phyloP scores from a whole-genome alignment of 2,113 vertebrate species.

The Thalassarche chlororhynchos region DNA sequence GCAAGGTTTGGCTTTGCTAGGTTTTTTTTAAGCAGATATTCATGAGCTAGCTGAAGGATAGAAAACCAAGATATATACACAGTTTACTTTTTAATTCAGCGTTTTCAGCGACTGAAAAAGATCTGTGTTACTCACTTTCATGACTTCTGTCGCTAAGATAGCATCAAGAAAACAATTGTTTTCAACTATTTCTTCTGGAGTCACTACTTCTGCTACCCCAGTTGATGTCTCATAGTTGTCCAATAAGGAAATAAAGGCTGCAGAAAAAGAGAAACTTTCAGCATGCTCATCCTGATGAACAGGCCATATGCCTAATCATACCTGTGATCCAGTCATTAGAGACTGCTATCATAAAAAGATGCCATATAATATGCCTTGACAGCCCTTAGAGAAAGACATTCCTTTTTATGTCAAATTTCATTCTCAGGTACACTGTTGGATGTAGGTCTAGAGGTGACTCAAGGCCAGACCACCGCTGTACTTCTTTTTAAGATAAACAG shows the following conservation, averaged over 20 bases:
- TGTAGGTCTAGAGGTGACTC: neutral
- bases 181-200: slow-evolving; percentile 77
- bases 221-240: slow-evolving; percentile 85
- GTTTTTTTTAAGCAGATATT: slow-evolving; percentile 79
- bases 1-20: slow-evolving; percentile 58
- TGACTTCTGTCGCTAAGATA: slow-evolving; percentile 80
- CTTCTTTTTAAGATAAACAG: neutral
- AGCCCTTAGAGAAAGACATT: neutral
- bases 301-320: neutral
- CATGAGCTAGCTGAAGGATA: slow-evolving; percentile 76
- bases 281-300: neutral
- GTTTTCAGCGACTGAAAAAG: neutral
- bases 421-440: neutral
- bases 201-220: slow-evolving; percentile 77
- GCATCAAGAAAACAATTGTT: slow-evolving; percentile 80
- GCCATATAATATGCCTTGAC: neutral
- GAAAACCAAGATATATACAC: neutral
- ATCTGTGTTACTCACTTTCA: slow-evolving; percentile 75
- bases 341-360: neutral
- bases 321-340: neutral
- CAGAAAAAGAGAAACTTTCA: neutral
- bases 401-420: neutral
- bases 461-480: neutral
- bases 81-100: neutral
- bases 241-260: slow-evolving; percentile 83